Evolutionary conservation across 1,140 invertebrate species (phyloP).

Genomic region (Halictus rubicundus): DNA sequence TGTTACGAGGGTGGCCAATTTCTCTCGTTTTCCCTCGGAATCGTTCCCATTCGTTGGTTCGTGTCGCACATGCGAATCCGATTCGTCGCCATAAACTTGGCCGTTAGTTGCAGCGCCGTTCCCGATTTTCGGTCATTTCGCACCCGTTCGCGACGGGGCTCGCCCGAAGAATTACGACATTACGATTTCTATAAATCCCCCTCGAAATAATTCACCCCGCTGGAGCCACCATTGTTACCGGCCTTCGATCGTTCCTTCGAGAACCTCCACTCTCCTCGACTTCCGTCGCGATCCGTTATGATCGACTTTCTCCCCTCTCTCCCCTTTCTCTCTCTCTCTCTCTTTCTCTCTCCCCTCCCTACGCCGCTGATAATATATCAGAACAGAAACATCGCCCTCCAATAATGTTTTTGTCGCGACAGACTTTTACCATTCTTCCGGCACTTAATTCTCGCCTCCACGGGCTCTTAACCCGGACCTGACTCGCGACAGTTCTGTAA

Average conservation of each 20-base stretch:
- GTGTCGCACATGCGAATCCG: conserved; percentile 24
- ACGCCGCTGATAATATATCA: no score
- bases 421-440: no score
- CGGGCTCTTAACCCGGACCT: no score
- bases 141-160: neutral
- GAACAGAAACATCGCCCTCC: no score
- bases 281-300: neutral
- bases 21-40: conserved; percentile 38
- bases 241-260: neutral
- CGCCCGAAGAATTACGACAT: conserved; percentile 3
- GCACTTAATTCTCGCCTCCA: no score
- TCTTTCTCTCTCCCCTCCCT: no score
- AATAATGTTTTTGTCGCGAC: no score
- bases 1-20: conserved; percentile 36
- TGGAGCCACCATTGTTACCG: neutral
- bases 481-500: no score
- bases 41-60: conserved; percentile 34
- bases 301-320: neutral
- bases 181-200: conserved; percentile 31
- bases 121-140: conserved; percentile 22
- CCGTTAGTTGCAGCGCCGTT: conserved; percentile 7
- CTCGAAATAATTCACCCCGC: conserved; percentile 8
- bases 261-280: neutral
- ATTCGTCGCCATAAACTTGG: conserved; percentile 43
- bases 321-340: no score